Evolutionary conservation across 2,113 vertebrate genomes (phyloP).

Genomic region (Zonotrichia leucophrys): DNA sequence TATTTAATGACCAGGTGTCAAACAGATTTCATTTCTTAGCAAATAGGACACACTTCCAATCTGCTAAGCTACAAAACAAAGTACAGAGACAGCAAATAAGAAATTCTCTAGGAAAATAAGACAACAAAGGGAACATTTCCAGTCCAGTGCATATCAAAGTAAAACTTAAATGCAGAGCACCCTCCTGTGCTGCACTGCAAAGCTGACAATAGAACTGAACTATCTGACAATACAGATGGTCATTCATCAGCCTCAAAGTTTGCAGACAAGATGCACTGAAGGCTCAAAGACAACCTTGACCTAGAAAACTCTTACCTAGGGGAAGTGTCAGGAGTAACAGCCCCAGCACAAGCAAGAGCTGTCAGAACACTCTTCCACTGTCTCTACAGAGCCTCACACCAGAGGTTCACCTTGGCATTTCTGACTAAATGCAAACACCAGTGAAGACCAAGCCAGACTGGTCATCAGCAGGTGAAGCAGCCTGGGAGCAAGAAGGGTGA

Average conservation of each 20-base stretch:
- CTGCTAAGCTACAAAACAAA: constrained; percentile 28
- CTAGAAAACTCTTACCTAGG: neutral
- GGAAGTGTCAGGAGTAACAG: neutral
- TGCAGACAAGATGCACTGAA: neutral
- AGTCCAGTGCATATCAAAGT: neutral
- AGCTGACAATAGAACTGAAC: neutral
- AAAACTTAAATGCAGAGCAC: constrained; percentile 10
- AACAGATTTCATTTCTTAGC: constrained; percentile 12
- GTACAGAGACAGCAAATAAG: neutral
- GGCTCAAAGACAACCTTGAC: constrained; percentile 13
- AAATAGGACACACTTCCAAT: neutral
- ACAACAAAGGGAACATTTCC: neutral
- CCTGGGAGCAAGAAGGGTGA: neutral
- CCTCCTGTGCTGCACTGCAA: neutral
- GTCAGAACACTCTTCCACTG: neutral
- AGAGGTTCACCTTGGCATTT: neutral
- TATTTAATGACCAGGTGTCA: constrained; percentile 34
- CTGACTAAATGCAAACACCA: neutral
- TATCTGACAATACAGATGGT: neutral
- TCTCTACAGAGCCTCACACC: neutral
- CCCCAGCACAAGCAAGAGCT: neutral
- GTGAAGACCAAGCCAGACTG: neutral
- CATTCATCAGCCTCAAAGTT: neutral
- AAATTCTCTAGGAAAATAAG: neutral
- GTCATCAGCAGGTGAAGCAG: neutral